Percentiles rank a stretch among this genome's conserved stretches.
Conservation (phyloP, 2,888 invertebrate genomes). For the Idaea straminata region DNA sequence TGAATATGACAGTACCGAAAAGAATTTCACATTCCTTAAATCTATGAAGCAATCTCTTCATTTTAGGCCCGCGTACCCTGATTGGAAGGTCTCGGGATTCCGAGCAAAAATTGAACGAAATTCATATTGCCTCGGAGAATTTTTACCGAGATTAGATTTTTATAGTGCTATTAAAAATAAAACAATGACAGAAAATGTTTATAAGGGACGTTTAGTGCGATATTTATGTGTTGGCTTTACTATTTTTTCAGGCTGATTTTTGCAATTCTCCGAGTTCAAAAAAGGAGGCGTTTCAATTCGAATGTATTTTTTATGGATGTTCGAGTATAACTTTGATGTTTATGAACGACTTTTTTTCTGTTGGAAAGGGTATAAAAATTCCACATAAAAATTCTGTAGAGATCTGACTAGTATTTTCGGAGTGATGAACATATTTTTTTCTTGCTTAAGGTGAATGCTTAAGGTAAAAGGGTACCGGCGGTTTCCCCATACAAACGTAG, state of each 20-base stretch:
- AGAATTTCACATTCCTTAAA: slow-evolving; percentile 22
- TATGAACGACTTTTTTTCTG: no score
- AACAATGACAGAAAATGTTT: slow-evolving; percentile 22
- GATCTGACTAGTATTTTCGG: no score
- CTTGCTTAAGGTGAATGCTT: no score
- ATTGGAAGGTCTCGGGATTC: slow-evolving; percentile 27
- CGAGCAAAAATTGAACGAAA: slow-evolving; percentile 28
- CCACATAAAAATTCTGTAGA: no score
- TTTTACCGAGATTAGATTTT: slow-evolving; percentile 43
- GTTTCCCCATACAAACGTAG: no score
- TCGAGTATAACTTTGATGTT: no score
- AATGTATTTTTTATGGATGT: no score
- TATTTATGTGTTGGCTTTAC: neutral
- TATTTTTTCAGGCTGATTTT: neutral
- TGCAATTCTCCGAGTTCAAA: neutral
- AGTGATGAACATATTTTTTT: no score
- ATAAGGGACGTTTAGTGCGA: neutral
- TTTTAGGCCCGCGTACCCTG: slow-evolving; percentile 24
- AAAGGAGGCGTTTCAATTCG: no score
- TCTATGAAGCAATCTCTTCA: slow-evolving; percentile 29
- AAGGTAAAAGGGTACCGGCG: no score
- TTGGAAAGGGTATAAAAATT: no score
- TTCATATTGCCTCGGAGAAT: slow-evolving; percentile 29
- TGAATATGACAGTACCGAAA: neutral
- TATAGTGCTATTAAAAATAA: slow-evolving; percentile 37